These are phyloP conservation scores for Pituophis catenifer DNA, from an alignment of 2,113 vertebrate species.

Conservation along the genomic window DNA sequence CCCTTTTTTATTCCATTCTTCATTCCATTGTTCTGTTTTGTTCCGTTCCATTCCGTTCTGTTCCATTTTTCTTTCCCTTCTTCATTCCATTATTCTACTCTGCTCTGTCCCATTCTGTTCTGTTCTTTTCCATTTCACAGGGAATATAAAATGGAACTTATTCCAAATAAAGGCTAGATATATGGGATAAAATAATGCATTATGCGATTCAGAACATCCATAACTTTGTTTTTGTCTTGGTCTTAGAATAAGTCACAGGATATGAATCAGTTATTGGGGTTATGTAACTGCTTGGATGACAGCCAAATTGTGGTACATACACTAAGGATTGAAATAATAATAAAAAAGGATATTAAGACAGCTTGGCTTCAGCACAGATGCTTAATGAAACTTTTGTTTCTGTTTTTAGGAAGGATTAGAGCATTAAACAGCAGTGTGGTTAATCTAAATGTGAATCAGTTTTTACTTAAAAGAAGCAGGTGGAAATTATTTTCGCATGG, in stretches of 20 bases:
- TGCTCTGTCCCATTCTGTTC: too few relatives aligned
- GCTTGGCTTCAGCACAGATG: background rate
- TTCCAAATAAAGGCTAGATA: background rate
- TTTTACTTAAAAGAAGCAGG: background rate
- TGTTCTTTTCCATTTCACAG: background rate
- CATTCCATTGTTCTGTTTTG: too few relatives aligned
- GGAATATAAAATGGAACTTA: background rate
- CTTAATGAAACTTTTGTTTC: background rate
- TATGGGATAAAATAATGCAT: background rate
- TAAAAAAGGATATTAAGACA: background rate
- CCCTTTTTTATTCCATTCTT: too few relatives aligned
- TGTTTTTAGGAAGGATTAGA: slow-evolving; percentile 1
- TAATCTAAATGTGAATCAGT: background rate
- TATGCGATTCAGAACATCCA: too few relatives aligned
- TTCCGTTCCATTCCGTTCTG: fast-evolving
- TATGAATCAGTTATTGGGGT: background rate
- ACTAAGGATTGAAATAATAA: background rate
- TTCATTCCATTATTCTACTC: too few relatives aligned
- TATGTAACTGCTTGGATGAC: background rate
- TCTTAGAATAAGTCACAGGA: background rate
- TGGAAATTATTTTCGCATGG: background rate
- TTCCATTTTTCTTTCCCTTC: too few relatives aligned
- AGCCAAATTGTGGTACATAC: background rate
- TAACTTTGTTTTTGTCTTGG: background rate
- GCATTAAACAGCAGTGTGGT: background rate